These are phyloP conservation scores for Perca flavescens DNA, from an alignment of 2,113 vertebrate genomes.

Conservation along the genomic window DNA sequence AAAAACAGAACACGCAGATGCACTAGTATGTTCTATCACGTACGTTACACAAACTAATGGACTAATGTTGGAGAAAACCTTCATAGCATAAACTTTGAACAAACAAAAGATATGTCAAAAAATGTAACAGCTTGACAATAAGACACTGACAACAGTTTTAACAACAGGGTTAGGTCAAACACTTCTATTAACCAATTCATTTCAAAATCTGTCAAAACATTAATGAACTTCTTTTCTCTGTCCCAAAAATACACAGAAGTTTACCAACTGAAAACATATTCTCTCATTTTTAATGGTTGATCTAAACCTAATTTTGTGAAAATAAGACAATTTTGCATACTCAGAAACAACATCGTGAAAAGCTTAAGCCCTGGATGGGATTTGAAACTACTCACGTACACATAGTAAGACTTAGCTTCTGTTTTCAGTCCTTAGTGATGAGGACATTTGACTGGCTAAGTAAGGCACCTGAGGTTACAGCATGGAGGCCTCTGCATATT, in stretches of 20 bases:
- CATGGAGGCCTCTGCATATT: conserved; percentile 8
- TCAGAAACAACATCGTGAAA: conserved; percentile 29
- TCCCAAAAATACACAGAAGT: not conserved
- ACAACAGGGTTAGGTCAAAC: not conserved
- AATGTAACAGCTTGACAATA: not conserved
- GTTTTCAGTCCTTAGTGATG: not conserved
- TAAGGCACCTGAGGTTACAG: conserved; percentile 68
- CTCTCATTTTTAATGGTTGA: not conserved
- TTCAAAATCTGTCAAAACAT: not conserved
- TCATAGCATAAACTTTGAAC: conserved; percentile 8
- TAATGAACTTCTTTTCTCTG: not conserved
- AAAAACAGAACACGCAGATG: not conserved
- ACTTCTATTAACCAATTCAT: not conserved
- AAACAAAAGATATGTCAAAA: not conserved
- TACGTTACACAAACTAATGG: not conserved
- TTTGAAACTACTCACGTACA: not conserved
- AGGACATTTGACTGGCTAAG: conserved; percentile 3
- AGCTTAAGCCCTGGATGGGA: conserved; percentile 4
- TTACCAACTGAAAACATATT: not conserved
- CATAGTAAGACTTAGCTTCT: not conserved
- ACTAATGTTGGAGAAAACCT: conserved; percentile 6
- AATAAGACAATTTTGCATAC: conserved; percentile 14
- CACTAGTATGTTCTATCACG: not conserved
- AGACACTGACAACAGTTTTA: conserved; percentile 15
- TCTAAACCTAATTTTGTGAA: not conserved